These are phyloP conservation scores for Podilymbus podiceps DNA, from an alignment of 2,113 vertebrate genomes.

Conservation along the genomic window DNA sequence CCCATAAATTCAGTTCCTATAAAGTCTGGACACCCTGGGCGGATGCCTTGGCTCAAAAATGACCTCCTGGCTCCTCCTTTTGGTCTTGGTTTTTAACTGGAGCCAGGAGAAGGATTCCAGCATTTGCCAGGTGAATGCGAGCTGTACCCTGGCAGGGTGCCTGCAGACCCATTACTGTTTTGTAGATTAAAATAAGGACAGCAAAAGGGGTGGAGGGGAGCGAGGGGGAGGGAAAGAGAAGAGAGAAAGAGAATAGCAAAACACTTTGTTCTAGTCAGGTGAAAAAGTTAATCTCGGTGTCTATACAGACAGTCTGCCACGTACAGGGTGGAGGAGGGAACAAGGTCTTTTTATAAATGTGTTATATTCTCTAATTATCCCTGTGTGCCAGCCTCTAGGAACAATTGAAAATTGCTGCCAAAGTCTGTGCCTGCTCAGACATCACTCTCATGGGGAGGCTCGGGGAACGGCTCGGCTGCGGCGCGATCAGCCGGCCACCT, in stretches of 20 bases:
- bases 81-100: conserved; percentile 8
- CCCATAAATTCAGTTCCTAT: background rate
- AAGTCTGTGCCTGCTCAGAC: background rate
- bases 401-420: background rate
- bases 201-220: background rate
- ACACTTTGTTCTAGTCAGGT: conserved; percentile 39
- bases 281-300: conserved; percentile 5
- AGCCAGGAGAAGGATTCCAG: conserved; percentile 35
- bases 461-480: background rate
- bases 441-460: background rate
- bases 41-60: conserved; percentile 39
- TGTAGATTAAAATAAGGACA: conserved; percentile 40
- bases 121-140: conserved; percentile 32
- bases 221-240: background rate
- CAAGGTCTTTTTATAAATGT: background rate
- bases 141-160: conserved; percentile 35
- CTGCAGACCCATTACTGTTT: conserved; percentile 22
- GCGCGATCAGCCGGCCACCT: background rate
- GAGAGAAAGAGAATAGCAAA: conserved; percentile 19
- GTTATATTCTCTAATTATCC: background rate
- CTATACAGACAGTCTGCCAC: conserved; percentile 6
- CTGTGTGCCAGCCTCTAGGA: conserved; percentile 1
- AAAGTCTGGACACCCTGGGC: conserved; percentile 38
- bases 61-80: conserved; percentile 28
- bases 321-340: conserved; percentile 41